These are phyloP conservation scores for Argyrosomus japonicus DNA, from an alignment of 2,113 vertebrate genomes.

Conservation along the genomic window DNA sequence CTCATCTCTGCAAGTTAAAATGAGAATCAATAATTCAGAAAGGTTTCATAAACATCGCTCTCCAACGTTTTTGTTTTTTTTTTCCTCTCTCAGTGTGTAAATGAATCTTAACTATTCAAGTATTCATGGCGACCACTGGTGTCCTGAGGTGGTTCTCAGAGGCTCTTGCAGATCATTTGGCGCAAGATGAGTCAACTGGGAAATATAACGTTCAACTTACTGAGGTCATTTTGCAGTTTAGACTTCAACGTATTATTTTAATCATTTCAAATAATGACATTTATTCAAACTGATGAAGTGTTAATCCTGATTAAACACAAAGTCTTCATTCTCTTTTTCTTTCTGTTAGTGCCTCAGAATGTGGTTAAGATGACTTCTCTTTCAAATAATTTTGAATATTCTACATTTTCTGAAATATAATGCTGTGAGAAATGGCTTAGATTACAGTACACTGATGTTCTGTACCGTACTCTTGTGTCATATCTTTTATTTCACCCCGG, in stretches of 20 bases:
- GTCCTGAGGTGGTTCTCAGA: conserved; percentile 34
- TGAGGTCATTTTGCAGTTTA: not conserved
- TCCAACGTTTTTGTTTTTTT: not conserved
- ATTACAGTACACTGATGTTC: not conserved
- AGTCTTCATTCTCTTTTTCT: not conserved
- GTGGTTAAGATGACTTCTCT: not conserved
- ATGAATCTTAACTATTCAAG: conserved; percentile 35
- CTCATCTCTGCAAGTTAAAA: conserved; percentile 35
- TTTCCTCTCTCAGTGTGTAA: conserved; percentile 12
- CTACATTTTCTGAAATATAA: not conserved
- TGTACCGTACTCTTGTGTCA: conserved; percentile 21
- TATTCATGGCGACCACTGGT: conserved; percentile 57
- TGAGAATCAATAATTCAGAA: conserved; percentile 63
- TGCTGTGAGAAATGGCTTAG: not conserved
- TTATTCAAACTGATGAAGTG: conserved; percentile 1
- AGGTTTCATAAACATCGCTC: conserved; percentile 53
- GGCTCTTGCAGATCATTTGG: conserved; percentile 36
- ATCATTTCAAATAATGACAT: conserved; percentile 5
- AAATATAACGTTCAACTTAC: not conserved
- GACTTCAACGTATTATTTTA: not conserved
- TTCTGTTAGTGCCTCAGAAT: not conserved
- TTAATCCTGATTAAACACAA: not conserved
- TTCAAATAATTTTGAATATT: not conserved
- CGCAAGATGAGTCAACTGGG: conserved; percentile 17
- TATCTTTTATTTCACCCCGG: conserved; percentile 32